Evolutionary conservation across 1,140 invertebrate genomes (phyloP).

Genomic region (Anthonomus grandis): DNA sequence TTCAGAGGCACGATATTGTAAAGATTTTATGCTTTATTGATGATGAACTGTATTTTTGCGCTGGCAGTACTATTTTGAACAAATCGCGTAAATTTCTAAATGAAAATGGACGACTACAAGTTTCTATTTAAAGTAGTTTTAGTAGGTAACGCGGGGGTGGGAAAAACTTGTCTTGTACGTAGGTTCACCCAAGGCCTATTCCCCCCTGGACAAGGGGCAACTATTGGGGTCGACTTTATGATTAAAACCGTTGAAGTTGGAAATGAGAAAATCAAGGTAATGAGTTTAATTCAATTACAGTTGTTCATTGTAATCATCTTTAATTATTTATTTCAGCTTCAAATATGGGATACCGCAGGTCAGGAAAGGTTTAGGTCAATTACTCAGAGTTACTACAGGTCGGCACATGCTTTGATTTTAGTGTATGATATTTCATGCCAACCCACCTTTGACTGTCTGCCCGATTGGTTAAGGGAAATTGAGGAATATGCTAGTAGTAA

Average conservation of each 20-base stretch:
- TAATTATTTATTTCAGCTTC: constrained; percentile 71
- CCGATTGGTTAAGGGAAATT: constrained; percentile 93
- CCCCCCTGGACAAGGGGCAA: constrained; percentile 95
- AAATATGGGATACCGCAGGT: constrained; percentile 98
- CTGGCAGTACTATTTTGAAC: no score
- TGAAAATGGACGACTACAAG: constrained; percentile 97
- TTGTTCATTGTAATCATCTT: constrained; percentile 6
- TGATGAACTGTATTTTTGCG: no score
- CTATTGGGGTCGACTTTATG: constrained; percentile 99
- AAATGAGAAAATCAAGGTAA: constrained; percentile 97
- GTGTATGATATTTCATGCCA: constrained; percentile 98
- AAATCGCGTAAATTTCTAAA: no score
- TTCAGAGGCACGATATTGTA: no score
- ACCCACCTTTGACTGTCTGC: constrained; percentile 93
- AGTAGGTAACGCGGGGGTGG: constrained; percentile 92
- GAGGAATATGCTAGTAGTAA: constrained; percentile 95
- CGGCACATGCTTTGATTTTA: constrained; percentile 94
- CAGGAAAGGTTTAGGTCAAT: constrained; percentile 97
- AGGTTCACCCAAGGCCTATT: constrained; percentile 90
- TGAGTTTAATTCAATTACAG: constrained; percentile 6
- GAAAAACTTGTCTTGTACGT: constrained; percentile 89
- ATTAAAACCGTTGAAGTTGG: constrained; percentile 98
- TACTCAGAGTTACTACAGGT: constrained; percentile 96
- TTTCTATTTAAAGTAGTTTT: constrained; percentile 97
- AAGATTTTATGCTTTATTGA: no score